Base-by-base conservation (phyloP, 1,140 invertebrate genomes). In the Drepana arcuata region DNA sequence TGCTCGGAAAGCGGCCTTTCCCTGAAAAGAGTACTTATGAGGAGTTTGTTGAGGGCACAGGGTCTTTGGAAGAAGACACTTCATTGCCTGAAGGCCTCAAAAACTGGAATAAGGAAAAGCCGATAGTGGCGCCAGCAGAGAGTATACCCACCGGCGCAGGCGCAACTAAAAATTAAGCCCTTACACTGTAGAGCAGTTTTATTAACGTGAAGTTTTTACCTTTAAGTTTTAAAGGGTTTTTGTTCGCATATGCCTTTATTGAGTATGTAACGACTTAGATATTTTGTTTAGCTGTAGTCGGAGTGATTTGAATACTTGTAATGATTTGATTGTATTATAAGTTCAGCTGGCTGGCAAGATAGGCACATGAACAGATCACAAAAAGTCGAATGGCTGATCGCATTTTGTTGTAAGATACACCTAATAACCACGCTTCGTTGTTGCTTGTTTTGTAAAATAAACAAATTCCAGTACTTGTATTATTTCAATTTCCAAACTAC, bases 1-100 rank as follows among this genome's bases (percentile, higher is more conserved):
- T 99, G 3, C 84, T 99, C 2, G 98, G 98, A 2, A 85, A 89
- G 26, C 85, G 98, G 53, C 98, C 98, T 0, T 99, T 99, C 89
- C 91, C 92, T 14, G 98, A 99, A 83, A 99, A 99, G 84, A 97
- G 97, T 9, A 99, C 98, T 2, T 99, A 99, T 70, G 98, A 99
- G 85, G 94, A 99, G 69, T 99, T 99, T 84, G 98, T 99, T 1
- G 97, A 97, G 84, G 98, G 97, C 0, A 99, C 98, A 7, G 98
- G 98, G 10, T 98, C 96, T 0, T 91, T 98, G 51, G 97, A 99
- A 58, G 98, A 99, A 80, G 95, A 99, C 61, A 99, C 97, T 0
- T 85, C 88, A 0, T 85, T 99, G 47, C 98, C 98, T 0, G 93
- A 98, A 85, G 98, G 98, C 31, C 85, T 99, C 1, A 92, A 97